Conservation (phyloP, 2,797 vertebrate genomes). For the Geotrypetes seraphini region DNA sequence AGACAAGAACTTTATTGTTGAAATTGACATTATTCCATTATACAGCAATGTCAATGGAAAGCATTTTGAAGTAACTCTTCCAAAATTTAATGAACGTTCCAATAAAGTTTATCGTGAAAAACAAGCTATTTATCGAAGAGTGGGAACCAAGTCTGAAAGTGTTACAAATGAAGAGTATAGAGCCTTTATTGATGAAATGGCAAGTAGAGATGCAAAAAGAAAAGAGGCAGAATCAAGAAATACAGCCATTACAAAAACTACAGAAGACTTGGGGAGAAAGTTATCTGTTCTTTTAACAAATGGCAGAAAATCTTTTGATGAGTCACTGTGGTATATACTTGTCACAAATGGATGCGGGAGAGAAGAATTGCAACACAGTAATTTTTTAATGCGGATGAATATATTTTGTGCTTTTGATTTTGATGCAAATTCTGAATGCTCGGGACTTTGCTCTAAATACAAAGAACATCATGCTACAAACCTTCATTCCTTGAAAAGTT, state of each 20-base stretch:
- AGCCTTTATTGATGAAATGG: constrained; percentile 43
- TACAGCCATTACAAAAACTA: neutral
- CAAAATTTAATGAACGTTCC: constrained; percentile 51
- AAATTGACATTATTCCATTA: constrained; percentile 63
- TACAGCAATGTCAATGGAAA: constrained; percentile 38
- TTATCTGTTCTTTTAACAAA: constrained; percentile 48
- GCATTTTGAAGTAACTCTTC: constrained; percentile 51
- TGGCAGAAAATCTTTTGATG: constrained; percentile 64
- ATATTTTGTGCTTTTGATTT: constrained; percentile 75
- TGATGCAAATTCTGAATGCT: constrained; percentile 60
- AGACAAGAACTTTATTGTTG: constrained; percentile 59
- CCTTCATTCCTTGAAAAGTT: constrained; percentile 59
- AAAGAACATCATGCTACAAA: constrained; percentile 51
- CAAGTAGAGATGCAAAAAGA: constrained; percentile 50
- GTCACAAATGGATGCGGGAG: constrained; percentile 59
- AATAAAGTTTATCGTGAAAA: constrained; percentile 54
- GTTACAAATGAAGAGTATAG: constrained; percentile 21
- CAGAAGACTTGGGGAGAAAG: constrained; percentile 60
- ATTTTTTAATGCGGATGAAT: constrained; percentile 63
- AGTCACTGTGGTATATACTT: constrained; percentile 63
- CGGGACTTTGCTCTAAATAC: constrained; percentile 60
- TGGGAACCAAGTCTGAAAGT: constrained; percentile 60
- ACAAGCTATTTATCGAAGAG: constrained; percentile 37
- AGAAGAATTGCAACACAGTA: constrained; percentile 42
- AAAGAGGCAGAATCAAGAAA: constrained; percentile 49